Percentiles rank a stretch among this genome's conserved stretches.
These are phyloP conservation scores for Drosophila albomicans DNA, from an alignment of 1,140 invertebrate genomes.

Conservation along the genomic window DNA sequence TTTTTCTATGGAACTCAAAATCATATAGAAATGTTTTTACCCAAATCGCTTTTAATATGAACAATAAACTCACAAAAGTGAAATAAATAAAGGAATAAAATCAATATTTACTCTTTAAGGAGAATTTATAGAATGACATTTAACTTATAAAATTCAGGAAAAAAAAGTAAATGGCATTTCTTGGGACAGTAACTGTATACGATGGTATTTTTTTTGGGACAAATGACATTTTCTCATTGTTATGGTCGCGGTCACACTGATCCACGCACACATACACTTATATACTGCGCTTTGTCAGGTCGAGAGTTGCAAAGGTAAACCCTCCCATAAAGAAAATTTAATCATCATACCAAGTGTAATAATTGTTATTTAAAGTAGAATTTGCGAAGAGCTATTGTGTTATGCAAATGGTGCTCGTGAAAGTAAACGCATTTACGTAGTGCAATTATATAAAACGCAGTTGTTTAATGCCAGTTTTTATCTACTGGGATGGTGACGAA, in stretches of 20 bases:
- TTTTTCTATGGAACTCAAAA: too few species aligned
- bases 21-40: too few species aligned
- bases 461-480: conserved; percentile 75
- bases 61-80: too few species aligned
- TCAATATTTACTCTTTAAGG: too few species aligned
- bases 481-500: conserved; percentile 77
- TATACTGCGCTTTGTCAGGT: conserved; percentile 53
- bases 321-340: conserved; percentile 56
- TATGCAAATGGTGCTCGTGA: conserved; percentile 62
- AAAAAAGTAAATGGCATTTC: too few species aligned
- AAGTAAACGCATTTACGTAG: conserved; percentile 58
- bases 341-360: conserved; percentile 56
- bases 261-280: conserved; percentile 28
- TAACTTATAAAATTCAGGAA: too few species aligned
- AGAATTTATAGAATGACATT: too few species aligned
- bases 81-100: too few species aligned
- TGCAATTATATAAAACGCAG: conserved; percentile 77
- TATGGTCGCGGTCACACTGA: background rate
- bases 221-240: too few species aligned
- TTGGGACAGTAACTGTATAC: too few species aligned
- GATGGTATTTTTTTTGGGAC: too few species aligned
- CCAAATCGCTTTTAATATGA: too few species aligned
- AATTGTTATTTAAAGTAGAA: conserved; percentile 49
- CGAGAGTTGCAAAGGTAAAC: conserved; percentile 48
- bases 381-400: conserved; percentile 40